These are phyloP conservation scores for Pagetopsis macropterus DNA, from an alignment of 2,797 vertebrate genomes.

Conservation along the genomic window DNA sequence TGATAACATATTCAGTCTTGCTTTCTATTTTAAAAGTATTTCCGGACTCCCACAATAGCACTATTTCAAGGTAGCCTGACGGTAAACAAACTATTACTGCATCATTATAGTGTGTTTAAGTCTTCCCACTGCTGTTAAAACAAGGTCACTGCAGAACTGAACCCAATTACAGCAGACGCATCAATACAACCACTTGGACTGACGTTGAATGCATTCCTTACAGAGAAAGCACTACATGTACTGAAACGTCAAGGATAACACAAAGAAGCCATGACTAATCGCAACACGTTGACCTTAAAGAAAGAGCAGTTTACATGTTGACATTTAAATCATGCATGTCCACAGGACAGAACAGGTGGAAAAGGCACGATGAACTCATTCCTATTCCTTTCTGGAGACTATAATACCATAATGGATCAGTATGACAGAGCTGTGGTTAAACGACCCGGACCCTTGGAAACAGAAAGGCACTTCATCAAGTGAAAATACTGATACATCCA, in stretches of 20 bases:
- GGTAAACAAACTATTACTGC: constrained; percentile 24
- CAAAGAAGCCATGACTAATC: constrained; percentile 47
- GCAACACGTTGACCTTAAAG: constrained; percentile 37
- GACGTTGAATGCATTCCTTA: constrained; percentile 8
- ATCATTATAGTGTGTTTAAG: constrained; percentile 21
- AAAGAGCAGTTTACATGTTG: constrained; percentile 6
- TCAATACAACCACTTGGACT: constrained; percentile 48
- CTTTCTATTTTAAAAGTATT: neutral
- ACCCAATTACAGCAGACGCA: constrained; percentile 54
- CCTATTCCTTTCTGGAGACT: neutral
- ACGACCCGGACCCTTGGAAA: neutral
- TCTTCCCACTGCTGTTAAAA: constrained; percentile 23
- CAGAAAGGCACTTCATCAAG: neutral
- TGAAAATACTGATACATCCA: neutral
- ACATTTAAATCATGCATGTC: constrained; percentile 26
- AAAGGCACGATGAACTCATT: neutral
- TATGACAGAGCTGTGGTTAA: neutral
- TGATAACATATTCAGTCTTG: neutral
- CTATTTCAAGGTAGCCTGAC: neutral
- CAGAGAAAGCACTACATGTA: neutral
- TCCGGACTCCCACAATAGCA: neutral
- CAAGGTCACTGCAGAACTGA: constrained; percentile 21
- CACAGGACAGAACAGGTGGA: constrained; percentile 10
- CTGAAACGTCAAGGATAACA: constrained; percentile 50
- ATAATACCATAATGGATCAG: neutral